A percentile compares a stretch with the other conserved stretches of the same genome.
phyloP scores from a whole-genome alignment of 2,888 invertebrate genomes.

The Physocephala rufipes region DNA sequence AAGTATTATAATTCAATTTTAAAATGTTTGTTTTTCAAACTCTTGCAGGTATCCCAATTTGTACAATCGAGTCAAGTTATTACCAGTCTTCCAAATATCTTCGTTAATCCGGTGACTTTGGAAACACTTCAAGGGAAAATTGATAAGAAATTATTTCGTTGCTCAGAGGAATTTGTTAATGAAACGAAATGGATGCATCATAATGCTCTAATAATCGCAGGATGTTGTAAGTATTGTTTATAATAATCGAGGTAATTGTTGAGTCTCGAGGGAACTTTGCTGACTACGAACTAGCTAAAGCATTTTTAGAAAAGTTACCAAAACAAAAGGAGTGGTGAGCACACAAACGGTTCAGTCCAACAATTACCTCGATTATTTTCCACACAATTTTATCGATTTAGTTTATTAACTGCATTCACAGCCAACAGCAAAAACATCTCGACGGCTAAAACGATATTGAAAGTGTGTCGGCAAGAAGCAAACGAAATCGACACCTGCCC shows the following conservation, averaged over 20 bases:
- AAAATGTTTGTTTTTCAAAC: not conserved
- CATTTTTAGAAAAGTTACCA: no score
- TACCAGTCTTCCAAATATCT: slow-evolving; percentile 70
- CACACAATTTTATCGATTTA: not conserved
- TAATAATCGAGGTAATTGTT: no score
- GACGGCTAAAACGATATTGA: slow-evolving; percentile 80
- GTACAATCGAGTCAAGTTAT: not conserved
- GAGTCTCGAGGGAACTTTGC: no score
- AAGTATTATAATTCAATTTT: not conserved
- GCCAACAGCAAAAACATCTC: slow-evolving; percentile 78
- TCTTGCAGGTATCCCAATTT: slow-evolving; percentile 20
- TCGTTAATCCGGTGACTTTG: slow-evolving; percentile 89
- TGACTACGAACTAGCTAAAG: no score
- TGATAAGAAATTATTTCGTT: slow-evolving; percentile 78
- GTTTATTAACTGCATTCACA: slow-evolving; percentile 66
- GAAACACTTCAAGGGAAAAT: slow-evolving; percentile 80
- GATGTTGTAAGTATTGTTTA: slow-evolving; percentile 77
- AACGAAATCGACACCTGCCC: slow-evolving; percentile 93
- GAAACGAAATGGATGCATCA: slow-evolving; percentile 95
- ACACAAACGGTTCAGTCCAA: not conserved
- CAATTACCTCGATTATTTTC: not conserved
- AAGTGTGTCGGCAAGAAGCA: slow-evolving; percentile 88
- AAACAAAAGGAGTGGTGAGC: no score
- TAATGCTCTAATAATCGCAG: slow-evolving; percentile 91
- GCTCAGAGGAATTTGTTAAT: slow-evolving; percentile 87